These are phyloP conservation scores for Grantiella picta DNA, from an alignment of 2,113 vertebrate species.

Conservation along the genomic window DNA sequence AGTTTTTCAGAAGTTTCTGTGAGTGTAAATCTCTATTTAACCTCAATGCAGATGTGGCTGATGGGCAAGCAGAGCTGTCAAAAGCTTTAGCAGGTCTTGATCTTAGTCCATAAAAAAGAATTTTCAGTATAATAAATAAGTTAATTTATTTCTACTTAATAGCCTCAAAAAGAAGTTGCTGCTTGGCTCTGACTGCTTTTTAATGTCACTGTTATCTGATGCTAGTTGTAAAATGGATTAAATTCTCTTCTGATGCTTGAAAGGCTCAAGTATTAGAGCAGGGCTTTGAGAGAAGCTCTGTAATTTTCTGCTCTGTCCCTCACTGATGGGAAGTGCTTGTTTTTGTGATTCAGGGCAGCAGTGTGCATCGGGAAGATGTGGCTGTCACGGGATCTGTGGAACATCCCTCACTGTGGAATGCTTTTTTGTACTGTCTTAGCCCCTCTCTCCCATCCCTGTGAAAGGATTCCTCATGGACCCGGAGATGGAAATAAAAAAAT, in stretches of 20 bases:
- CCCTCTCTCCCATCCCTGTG: background rate
- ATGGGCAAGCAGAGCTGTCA: background rate
- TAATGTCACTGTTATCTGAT: conserved; percentile 42
- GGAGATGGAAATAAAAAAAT: background rate
- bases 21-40: background rate
- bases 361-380: accelerated
- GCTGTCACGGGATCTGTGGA: background rate
- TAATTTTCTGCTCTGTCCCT: background rate
- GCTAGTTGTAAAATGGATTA: conserved; percentile 26
- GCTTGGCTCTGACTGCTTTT: background rate
- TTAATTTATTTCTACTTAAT: conserved; percentile 51
- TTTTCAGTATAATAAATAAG: conserved; percentile 18
- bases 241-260: conserved; percentile 28
- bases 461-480: background rate
- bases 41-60: background rate
- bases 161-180: conserved; percentile 25
- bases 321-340: background rate
- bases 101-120: background rate
- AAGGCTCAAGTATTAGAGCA: conserved; percentile 9
- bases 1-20: background rate
- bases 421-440: background rate
- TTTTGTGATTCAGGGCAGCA: background rate
- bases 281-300: background rate
- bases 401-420: background rate
- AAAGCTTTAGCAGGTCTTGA: background rate